phyloP scores from a whole-genome alignment of 2,888 invertebrate genomes.

The Tethea ocularis region DNA sequence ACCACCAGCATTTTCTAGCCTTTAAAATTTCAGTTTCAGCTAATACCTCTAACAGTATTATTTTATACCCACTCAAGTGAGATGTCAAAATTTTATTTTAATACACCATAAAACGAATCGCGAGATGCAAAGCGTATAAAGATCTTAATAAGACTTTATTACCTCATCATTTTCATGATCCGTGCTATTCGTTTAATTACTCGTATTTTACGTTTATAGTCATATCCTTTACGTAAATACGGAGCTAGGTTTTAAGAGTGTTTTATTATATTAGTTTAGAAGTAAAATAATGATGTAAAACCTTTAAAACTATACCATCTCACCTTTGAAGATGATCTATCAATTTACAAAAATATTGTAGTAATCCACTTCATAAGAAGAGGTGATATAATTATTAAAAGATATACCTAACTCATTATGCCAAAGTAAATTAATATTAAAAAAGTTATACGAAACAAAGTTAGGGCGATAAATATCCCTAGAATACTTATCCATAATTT shows the following conservation, averaged over 20 bases:
- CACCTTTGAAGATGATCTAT: no score
- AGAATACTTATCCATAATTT: no score
- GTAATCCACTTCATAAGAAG: no score
- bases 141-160: constrained; percentile 1
- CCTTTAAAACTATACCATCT: neutral
- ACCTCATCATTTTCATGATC: constrained; percentile 2
- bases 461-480: no score
- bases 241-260: neutral
- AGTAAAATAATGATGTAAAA: neutral
- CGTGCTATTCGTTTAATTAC: constrained; percentile 4
- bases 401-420: no score
- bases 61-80: constrained; percentile 19
- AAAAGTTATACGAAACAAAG: no score
- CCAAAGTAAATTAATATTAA: no score
- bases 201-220: neutral
- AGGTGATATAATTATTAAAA: no score
- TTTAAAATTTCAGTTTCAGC: neutral
- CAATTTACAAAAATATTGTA: no score
- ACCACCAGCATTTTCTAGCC: neutral
- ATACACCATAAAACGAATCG: constrained; percentile 25
- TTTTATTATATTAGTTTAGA: constrained; percentile 1
- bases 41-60: neutral
- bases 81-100: constrained; percentile 32
- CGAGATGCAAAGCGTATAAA: constrained; percentile 7
- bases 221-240: neutral